A percentile compares a stretch with the other conserved stretches of the same genome.
Evolutionary conservation across 2,888 invertebrate species (phyloP).

Genomic region (Troides oblongomaculatus): DNA sequence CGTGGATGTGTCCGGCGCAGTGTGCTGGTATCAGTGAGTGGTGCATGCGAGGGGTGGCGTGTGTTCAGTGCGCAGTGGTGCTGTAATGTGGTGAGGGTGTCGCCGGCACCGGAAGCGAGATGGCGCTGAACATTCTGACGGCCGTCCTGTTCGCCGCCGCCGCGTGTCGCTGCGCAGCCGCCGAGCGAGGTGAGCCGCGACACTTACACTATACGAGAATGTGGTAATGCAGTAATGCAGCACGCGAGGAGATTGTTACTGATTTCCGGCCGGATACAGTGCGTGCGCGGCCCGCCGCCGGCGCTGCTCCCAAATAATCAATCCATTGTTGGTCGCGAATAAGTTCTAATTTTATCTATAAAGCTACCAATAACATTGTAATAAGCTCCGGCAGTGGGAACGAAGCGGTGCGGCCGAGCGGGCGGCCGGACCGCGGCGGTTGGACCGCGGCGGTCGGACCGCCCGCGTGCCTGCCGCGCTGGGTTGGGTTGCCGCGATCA

Average conservation of each 20-base stretch:
- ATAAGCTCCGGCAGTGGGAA: too few relatives aligned
- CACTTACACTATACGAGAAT: too few relatives aligned
- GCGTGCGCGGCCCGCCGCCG: too few relatives aligned
- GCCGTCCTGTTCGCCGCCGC: constrained; percentile 42
- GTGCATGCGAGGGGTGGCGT: not conserved
- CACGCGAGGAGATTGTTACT: too few relatives aligned
- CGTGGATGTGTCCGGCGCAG: not conserved
- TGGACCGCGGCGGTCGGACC: not conserved
- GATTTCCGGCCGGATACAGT: too few relatives aligned
- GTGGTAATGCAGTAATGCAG: too few relatives aligned
- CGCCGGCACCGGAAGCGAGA: constrained; percentile 35
- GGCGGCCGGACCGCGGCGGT: not conserved
- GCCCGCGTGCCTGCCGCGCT: not conserved
- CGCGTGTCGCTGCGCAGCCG: constrained; percentile 35
- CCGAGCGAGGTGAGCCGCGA: constrained; percentile 44
- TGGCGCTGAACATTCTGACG: constrained; percentile 43
- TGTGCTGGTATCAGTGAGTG: not conserved
- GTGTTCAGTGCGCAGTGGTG: constrained; percentile 30
- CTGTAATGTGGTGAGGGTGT: constrained; percentile 41
- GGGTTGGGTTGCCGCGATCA: constrained; percentile 20
- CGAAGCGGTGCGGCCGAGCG: too few relatives aligned
- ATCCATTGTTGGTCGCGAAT: too few relatives aligned
- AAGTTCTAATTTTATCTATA: too few relatives aligned
- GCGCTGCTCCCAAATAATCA: too few relatives aligned
- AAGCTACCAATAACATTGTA: too few relatives aligned